Evolutionary conservation across 2,888 invertebrate species (phyloP), one percentile per base, ranked within the genome.

Genomic region (Noctua janthina): DNA sequence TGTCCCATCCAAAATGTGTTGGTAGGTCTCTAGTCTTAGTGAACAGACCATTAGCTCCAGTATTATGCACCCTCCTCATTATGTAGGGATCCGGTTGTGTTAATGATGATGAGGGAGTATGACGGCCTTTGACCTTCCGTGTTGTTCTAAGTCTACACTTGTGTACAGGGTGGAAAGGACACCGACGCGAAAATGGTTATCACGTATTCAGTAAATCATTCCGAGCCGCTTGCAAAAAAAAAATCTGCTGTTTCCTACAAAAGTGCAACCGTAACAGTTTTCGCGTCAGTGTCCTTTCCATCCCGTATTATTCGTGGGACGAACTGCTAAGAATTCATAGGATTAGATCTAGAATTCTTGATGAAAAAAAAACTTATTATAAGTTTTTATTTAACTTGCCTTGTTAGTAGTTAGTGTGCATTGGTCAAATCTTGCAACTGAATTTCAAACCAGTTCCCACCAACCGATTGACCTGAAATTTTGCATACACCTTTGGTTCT

Each of bases 51-150:
- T 67, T 29, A 56, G 7, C 62, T n/a, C 43, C 35, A 54, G 43
- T 54, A 54, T 71, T n/a, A 71, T 79, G 81, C 72, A 79, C 20
- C 71, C 62, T 79, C 68, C 56, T 80, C 79, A 71, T 81, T 81
- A 54, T 35, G 35, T 23, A n/a, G n/a, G 15, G 7, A 35, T 51
- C 70, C 79, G 70, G 62, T 2, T 5, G 7, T 51, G 51, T 43
- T 79, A 70, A 80, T 80, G 51, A 62, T 62, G 51, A 62, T 43
- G 29, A 29, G 20, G 2, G 23, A 39, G 29, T 29, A 51, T n/a
- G 13, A 17, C 20, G 0, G 11, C 1, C 43, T 51, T 64, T 51
- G 51, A 13, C 29, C 35, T 43, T n/a, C 23, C 17, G 7, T n/a
- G 10, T 17, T 54, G 43, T 46, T 66, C 46, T 51, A n/a, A n/a